Conservation (phyloP, 2,113 vertebrate genomes). For the Castor canadensis region DNA sequence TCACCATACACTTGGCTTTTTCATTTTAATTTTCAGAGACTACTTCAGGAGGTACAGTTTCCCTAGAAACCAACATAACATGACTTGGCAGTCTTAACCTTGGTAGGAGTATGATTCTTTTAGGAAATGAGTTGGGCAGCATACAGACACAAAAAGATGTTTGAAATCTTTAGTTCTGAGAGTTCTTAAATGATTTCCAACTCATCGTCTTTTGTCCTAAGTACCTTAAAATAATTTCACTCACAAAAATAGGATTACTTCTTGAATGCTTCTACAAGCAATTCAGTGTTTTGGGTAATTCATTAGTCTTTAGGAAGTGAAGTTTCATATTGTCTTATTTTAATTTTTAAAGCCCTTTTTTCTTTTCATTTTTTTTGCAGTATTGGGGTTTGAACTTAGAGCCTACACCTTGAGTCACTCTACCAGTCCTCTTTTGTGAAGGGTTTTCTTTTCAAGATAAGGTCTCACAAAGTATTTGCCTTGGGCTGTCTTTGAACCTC, state of each 20-base stretch:
- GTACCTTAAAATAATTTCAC: conserved; percentile 45
- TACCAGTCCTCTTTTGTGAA: too few relatives aligned
- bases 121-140: neutral
- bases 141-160: neutral
- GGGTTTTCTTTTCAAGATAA: too few relatives aligned
- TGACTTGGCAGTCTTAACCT: neutral
- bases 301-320: conserved; percentile 46
- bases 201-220: conserved; percentile 42
- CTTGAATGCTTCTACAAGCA: conserved; percentile 25
- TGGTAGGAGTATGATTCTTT: conserved; percentile 31
- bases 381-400: too few relatives aligned
- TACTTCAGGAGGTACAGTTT: neutral
- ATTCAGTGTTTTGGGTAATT: conserved; percentile 36
- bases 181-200: neutral
- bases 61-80: neutral
- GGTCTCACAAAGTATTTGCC: too few relatives aligned
- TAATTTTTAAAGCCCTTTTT: too few relatives aligned
- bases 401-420: too few relatives aligned
- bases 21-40: conserved; percentile 49
- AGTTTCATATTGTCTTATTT: conserved; percentile 42
- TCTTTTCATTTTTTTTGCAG: too few relatives aligned
- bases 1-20: too few relatives aligned
- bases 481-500: too few relatives aligned
- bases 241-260: conserved; percentile 52
- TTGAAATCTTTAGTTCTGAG: neutral